Conservation (phyloP, 2,888 invertebrate genomes). For the Tryphoninae sp. region DNA sequence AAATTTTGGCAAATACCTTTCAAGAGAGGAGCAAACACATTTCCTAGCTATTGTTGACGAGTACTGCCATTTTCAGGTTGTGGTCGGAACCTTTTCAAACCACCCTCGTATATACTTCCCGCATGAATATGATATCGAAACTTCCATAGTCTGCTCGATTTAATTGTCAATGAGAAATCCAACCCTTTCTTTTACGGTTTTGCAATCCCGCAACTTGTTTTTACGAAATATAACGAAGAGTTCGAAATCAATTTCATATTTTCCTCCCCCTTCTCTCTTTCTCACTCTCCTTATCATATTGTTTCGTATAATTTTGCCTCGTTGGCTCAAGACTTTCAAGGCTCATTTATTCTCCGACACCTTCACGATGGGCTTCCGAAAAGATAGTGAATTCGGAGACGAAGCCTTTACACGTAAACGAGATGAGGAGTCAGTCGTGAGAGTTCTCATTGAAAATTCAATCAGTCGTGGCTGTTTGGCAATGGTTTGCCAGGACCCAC, state of each 20-base stretch:
- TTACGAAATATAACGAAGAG: too few relatives aligned
- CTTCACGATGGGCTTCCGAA: neutral
- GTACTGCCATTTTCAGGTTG: too few relatives aligned
- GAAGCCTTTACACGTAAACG: neutral
- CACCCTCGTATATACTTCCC: too few relatives aligned
- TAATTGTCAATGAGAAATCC: too few relatives aligned
- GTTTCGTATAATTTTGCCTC: too few relatives aligned
- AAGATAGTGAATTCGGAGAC: neutral
- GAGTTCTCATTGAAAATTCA: conserved; percentile 36
- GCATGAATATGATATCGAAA: neutral
- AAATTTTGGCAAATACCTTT: too few relatives aligned
- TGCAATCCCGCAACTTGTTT: too few relatives aligned
- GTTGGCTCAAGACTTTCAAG: neutral
- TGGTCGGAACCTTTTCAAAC: too few relatives aligned
- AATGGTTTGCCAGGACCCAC: conserved; percentile 9
- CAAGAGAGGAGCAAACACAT: too few relatives aligned
- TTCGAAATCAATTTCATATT: neutral
- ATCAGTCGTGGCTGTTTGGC: conserved; percentile 45
- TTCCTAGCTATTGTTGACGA: too few relatives aligned
- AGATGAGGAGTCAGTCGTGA: neutral
- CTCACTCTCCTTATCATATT: neutral
- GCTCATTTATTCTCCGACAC: neutral
- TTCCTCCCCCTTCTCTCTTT: neutral
- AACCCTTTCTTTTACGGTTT: too few relatives aligned
- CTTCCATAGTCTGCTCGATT: too few relatives aligned